Evolutionary conservation across 2,888 invertebrate species (phyloP).

Genomic region (Teleiodes luculella): DNA sequence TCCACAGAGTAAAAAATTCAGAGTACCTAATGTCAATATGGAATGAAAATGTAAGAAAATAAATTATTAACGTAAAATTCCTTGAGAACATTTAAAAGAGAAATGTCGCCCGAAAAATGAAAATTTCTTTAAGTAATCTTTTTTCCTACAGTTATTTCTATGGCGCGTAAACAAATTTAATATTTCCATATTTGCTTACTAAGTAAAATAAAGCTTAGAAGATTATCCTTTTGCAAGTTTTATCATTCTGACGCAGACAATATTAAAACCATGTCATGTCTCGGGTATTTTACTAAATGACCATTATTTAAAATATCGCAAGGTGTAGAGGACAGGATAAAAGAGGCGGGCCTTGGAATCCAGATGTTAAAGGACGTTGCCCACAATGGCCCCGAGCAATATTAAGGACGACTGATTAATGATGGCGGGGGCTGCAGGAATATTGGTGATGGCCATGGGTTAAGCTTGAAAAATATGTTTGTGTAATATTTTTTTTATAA

Average conservation of each 20-base stretch:
- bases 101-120: no score
- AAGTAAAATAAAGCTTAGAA: neutral
- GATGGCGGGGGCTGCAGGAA: neutral
- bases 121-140: no score
- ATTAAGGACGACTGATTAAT: constrained; percentile 1
- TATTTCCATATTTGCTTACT: neutral
- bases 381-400: neutral
- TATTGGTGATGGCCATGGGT: neutral
- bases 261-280: neutral
- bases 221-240: neutral
- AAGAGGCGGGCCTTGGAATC: neutral
- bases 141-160: no score
- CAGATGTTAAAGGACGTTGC: neutral
- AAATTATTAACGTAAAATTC: no score
- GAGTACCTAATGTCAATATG: no score
- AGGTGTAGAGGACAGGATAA: neutral
- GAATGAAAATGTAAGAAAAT: no score
- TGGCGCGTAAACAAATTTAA: no score
- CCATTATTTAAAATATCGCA: neutral
- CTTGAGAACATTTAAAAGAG: no score
- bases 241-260: neutral
- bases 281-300: neutral
- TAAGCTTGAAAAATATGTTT: neutral
- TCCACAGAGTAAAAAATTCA: no score
- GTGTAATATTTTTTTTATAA: neutral